Percentiles rank a stretch among this genome's conserved stretches.
These are phyloP conservation scores for Synchiropus splendidus DNA, from an alignment of 2,113 vertebrate genomes.

Conservation along the genomic window DNA sequence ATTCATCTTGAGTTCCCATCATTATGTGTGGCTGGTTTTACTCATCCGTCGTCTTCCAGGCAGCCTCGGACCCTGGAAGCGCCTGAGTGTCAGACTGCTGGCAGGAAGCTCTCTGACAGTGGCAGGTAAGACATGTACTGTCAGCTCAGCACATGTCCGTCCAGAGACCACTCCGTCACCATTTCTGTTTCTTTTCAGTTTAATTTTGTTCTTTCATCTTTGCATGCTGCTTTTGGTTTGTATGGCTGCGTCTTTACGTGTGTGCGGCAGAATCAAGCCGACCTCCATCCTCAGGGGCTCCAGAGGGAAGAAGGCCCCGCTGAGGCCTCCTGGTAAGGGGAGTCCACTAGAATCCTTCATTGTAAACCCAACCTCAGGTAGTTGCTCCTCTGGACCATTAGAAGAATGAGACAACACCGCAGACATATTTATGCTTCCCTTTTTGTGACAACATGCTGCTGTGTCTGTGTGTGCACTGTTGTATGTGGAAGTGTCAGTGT, in stretches of 20 bases:
- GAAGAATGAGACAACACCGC: conserved; percentile 3
- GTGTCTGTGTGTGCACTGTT: conserved; percentile 16
- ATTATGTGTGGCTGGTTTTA: conserved; percentile 43
- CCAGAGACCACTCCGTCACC: background rate
- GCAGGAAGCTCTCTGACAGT: conserved; percentile 79
- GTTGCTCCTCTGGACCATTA: background rate
- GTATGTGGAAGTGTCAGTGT: conserved; percentile 4
- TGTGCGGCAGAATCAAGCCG: conserved; percentile 38
- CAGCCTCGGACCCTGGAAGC: conserved; percentile 86
- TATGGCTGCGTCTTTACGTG: conserved; percentile 16
- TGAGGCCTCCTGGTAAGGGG: conserved; percentile 43
- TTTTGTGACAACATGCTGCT: background rate
- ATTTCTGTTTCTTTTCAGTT: background rate
- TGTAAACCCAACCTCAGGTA: background rate
- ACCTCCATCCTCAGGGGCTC: conserved; percentile 44
- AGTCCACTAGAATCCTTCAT: conserved; percentile 4
- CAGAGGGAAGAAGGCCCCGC: conserved; percentile 26
- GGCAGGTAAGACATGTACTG: conserved; percentile 79
- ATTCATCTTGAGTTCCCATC: conserved; percentile 21
- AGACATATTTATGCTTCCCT: background rate
- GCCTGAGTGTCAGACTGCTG: conserved; percentile 81
- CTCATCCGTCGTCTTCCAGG: conserved; percentile 80
- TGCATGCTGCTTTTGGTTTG: conserved; percentile 24
- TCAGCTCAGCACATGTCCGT: conserved; percentile 30
- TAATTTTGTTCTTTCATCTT: background rate